Evolutionary conservation across 1,140 invertebrate species (phyloP).

Genomic region (Bicyclus anynana): DNA sequence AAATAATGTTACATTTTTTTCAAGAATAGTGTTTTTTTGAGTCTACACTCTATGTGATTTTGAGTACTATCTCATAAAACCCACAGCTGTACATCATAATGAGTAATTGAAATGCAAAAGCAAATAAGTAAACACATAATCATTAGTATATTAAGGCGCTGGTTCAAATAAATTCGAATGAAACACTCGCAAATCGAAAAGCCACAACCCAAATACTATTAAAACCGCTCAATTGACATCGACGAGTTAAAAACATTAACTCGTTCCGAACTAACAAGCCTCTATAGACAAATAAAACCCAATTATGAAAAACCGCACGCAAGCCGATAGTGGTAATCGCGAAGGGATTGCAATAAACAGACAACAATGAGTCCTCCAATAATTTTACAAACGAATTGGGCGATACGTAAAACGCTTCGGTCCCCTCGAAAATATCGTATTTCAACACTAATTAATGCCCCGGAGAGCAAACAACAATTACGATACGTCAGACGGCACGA

Average conservation of each 20-base stretch:
- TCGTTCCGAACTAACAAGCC: neutral
- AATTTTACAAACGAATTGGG: conserved; percentile 29
- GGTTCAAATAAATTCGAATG: no score
- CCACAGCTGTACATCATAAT: no score
- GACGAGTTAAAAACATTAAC: conserved; percentile 1
- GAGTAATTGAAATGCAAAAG: no score
- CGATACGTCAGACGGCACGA: conserved; percentile 21
- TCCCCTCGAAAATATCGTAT: conserved; percentile 56
- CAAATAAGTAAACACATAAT: no score
- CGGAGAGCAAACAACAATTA: conserved; percentile 64
- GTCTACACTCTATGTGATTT: no score
- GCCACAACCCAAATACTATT: neutral
- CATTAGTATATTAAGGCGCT: no score
- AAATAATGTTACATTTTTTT: no score
- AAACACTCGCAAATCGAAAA: no score
- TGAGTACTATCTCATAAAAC: no score
- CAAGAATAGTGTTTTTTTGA: no score
- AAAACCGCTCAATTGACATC: neutral
- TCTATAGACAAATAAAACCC: neutral
- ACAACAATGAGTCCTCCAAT: neutral
- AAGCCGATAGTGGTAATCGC: neutral
- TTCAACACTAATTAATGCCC: conserved; percentile 63
- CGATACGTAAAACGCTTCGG: conserved; percentile 25
- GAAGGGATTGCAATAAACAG: no score
- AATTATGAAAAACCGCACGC: no score